These are phyloP conservation scores for Lacerta viridis DNA, from an alignment of 2,797 vertebrate genomes.

Conservation along the genomic window DNA sequence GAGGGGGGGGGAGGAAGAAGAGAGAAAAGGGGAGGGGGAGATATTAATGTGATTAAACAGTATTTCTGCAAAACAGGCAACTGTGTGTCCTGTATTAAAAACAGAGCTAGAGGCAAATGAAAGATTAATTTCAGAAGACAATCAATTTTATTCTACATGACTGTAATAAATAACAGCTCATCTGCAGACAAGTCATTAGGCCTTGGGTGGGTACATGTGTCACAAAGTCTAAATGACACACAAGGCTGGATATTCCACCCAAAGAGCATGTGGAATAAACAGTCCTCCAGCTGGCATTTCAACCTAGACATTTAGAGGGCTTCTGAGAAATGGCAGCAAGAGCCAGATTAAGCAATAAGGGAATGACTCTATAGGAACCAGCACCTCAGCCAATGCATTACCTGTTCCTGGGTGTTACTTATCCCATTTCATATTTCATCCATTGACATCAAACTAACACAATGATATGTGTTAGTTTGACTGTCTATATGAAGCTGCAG, in stretches of 20 bases:
- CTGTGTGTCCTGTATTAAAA: conserved; percentile 89
- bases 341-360: not conserved
- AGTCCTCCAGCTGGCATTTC: conserved; percentile 66
- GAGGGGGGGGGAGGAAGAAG: too few species aligned
- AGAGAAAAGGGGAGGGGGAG: conserved; percentile 78
- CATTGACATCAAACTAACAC: not conserved
- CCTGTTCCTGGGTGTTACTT: not conserved
- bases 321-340: conserved; percentile 55
- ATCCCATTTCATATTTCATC: too few species aligned
- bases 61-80: conserved; percentile 88
- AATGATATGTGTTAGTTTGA: too few species aligned
- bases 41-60: conserved; percentile 96
- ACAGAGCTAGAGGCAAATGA: conserved; percentile 89
- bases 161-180: conserved; percentile 92
- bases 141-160: conserved; percentile 93
- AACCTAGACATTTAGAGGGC: conserved; percentile 47
- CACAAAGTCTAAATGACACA: conserved; percentile 88
- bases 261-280: conserved; percentile 73
- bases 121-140: conserved; percentile 96
- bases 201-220: conserved; percentile 85
- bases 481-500: too few species aligned
- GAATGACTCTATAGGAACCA: not conserved
- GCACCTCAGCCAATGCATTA: not conserved
- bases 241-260: conserved; percentile 75
- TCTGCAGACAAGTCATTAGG: conserved; percentile 89